Evolutionary conservation across 2,113 vertebrate species (phyloP).

Genomic region (Microcebus griseorufus): DNA sequence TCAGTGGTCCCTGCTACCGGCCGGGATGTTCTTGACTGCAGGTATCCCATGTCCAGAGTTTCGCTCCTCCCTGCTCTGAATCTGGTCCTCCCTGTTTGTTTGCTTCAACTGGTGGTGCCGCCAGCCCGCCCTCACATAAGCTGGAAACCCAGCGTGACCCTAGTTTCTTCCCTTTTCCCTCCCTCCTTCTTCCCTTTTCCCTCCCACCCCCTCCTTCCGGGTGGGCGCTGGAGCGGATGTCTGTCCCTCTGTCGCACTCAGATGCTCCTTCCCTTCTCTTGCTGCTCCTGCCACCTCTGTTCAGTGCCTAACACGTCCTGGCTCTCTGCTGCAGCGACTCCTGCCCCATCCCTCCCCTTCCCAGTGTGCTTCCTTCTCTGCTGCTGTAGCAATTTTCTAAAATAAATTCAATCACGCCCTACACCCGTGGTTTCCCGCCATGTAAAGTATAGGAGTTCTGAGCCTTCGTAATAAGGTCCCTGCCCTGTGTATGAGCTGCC

Average conservation of each 20-base stretch:
- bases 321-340: neutral
- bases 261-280: neutral
- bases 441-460: neutral
- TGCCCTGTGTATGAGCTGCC: neutral
- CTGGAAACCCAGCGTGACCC: neutral
- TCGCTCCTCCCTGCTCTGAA: neutral
- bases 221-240: rapidly evolving
- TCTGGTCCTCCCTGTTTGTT: neutral
- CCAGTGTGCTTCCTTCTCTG: rapidly evolving
- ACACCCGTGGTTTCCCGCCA: neutral
- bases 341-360: neutral
- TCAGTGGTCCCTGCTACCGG: neutral
- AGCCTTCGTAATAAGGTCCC: neutral
- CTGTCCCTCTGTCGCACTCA: no score
- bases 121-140: neutral
- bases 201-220: neutral
- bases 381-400: neutral
- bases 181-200: neutral
- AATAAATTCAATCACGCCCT: neutral
- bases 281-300: neutral
- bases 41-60: neutral
- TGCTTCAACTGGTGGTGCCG: neutral
- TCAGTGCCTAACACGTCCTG: rapidly evolving
- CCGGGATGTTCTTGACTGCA: neutral
- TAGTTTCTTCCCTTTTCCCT: neutral